Percentiles rank a stretch among this genome's conserved stretches.
phyloP scores from a whole-genome alignment of 2,888 invertebrate genomes.

The Cheiracanthium punctorium region DNA sequence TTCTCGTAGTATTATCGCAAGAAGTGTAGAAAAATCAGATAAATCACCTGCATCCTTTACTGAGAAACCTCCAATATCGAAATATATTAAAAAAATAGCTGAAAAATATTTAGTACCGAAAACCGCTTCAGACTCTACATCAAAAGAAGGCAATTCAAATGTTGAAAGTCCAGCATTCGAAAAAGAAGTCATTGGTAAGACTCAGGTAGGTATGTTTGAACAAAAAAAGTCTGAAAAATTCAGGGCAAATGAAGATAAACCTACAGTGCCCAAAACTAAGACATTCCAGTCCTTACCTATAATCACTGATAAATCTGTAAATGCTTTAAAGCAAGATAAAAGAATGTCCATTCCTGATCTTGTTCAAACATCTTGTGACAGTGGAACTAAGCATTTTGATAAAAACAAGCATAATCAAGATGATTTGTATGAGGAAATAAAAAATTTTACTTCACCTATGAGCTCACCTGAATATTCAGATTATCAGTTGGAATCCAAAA shows the following conservation, averaged over 20 bases:
- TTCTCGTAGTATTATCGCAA: not conserved
- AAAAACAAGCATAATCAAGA: not conserved
- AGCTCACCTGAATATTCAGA: not conserved
- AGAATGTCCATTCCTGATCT: too few species aligned
- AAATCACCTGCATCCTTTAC: not conserved
- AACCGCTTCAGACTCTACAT: not conserved
- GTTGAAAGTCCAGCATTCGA: not conserved
- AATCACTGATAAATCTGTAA: too few species aligned
- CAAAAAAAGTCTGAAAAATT: not conserved
- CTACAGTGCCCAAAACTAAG: too few species aligned
- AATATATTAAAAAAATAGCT: slow-evolving; percentile 34
- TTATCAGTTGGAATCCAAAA: not conserved
- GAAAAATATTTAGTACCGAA: slow-evolving; percentile 36
- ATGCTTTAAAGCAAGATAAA: too few species aligned
- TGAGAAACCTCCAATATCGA: slow-evolving; percentile 9
- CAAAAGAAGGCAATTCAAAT: not conserved
- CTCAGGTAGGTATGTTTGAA: not conserved
- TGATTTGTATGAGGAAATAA: not conserved
- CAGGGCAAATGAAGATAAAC: not conserved
- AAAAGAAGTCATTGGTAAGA: not conserved
- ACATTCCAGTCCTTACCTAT: too few species aligned
- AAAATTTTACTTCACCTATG: not conserved
- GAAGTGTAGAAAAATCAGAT: not conserved
- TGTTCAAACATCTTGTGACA: too few species aligned
- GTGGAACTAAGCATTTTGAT: too few species aligned